Evolutionary conservation across 2,113 vertebrate species (phyloP).

Genomic region (Oreotrochilus melanogaster): DNA sequence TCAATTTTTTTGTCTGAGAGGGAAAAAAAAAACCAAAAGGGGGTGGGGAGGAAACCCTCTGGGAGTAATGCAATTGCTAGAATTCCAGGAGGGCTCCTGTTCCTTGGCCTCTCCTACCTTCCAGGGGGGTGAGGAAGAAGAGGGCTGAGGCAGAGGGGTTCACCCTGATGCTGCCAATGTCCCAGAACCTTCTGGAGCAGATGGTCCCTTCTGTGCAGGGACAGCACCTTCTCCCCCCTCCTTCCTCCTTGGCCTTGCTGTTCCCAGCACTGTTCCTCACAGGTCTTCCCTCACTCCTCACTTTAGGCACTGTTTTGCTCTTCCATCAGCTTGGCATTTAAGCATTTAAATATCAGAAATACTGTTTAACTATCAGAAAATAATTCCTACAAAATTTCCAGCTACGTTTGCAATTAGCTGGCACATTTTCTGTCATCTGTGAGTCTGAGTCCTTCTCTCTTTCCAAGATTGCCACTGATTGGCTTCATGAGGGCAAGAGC

Average conservation of each 20-base stretch:
- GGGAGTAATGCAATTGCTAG: neutral
- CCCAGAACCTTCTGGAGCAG: neutral
- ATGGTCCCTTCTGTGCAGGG: fast-evolving
- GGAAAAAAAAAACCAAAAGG: no score
- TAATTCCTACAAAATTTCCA: neutral
- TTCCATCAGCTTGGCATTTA: neutral
- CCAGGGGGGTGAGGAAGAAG: fast-evolving
- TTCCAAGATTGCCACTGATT: neutral
- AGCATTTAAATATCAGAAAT: neutral
- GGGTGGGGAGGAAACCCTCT: no score
- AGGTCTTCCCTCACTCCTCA: neutral
- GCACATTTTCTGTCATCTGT: neutral
- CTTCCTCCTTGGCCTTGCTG: neutral
- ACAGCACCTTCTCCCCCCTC: neutral
- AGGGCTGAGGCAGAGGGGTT: neutral
- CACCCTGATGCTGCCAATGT: fast-evolving
- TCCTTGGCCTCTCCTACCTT: fast-evolving
- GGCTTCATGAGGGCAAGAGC: neutral
- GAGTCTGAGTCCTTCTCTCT: neutral
- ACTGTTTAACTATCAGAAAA: no score
- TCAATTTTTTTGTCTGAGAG: neutral
- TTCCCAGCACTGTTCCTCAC: neutral
- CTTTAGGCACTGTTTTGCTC: neutral
- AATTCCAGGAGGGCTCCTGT: fast-evolving
- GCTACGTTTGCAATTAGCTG: neutral